phyloP scores from a whole-genome alignment of 1,140 invertebrate genomes.

The Heliconius eleuchia region DNA sequence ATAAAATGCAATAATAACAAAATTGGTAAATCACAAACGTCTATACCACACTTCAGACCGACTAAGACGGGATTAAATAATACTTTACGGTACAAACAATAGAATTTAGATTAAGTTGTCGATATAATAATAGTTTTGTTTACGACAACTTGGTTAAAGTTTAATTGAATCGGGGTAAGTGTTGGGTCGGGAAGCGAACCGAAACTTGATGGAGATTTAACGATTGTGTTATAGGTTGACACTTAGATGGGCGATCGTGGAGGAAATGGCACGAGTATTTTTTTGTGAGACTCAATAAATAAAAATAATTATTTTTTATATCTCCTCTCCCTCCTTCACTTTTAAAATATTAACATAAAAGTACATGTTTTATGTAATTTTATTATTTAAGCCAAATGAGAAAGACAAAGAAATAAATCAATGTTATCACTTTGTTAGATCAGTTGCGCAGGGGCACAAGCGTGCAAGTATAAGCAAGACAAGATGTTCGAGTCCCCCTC shows the following conservation, averaged over 20 bases:
- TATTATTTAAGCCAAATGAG: too few relatives aligned
- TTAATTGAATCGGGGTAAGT: constrained; percentile 71
- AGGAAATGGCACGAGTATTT: neutral
- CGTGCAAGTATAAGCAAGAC: too few relatives aligned
- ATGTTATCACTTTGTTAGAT: too few relatives aligned
- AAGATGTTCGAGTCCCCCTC: too few relatives aligned
- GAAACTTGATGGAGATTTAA: constrained; percentile 59
- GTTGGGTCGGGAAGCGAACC: constrained; percentile 50
- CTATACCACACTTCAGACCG: neutral
- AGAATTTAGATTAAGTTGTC: constrained; percentile 35
- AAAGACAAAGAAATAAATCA: too few relatives aligned
- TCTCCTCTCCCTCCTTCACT: too few relatives aligned
- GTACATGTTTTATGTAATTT: too few relatives aligned
- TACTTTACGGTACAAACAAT: constrained; percentile 30
- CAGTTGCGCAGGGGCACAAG: too few relatives aligned
- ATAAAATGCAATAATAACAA: neutral
- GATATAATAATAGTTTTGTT: constrained; percentile 68
- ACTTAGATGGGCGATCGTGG: neutral
- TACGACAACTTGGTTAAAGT: constrained; percentile 70
- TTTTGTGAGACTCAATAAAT: neutral
- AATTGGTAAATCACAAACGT: neutral
- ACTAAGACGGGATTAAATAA: neutral
- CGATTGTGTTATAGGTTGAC: constrained; percentile 52
- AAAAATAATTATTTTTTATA: too few relatives aligned
- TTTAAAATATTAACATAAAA: too few relatives aligned